Evolutionary conservation across 1,140 invertebrate species (phyloP).

Genomic region (Geopemphigus sp.): DNA sequence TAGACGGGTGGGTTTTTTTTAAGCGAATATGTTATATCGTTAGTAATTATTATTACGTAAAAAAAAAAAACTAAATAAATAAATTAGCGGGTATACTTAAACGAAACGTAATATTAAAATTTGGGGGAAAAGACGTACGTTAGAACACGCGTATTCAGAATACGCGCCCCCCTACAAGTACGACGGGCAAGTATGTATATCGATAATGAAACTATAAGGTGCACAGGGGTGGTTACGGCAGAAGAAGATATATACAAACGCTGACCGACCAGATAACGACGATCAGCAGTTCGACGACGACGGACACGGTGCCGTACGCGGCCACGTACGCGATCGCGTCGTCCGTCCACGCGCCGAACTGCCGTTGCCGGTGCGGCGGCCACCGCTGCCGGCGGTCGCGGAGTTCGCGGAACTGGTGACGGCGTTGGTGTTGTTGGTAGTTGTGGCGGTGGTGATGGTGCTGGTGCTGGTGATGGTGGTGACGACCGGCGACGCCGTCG

Average conservation of each 20-base stretch:
- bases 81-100: not conserved
- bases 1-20: too few relatives aligned
- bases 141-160: too few relatives aligned
- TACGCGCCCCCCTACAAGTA: too few relatives aligned
- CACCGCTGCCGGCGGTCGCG: not conserved
- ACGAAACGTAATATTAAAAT: not conserved
- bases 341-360: slow-evolving; percentile 6
- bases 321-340: slow-evolving; percentile 19
- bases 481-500: not conserved
- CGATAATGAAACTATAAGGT: slow-evolving; percentile 18
- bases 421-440: too few relatives aligned
- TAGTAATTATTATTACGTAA: slow-evolving; percentile 2
- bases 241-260: slow-evolving; percentile 52
- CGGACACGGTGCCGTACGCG: slow-evolving; percentile 51
- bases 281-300: slow-evolving; percentile 53
- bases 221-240: slow-evolving; percentile 50
- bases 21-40: too few relatives aligned
- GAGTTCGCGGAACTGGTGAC: too few relatives aligned
- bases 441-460: too few relatives aligned
- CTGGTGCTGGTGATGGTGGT: too few relatives aligned
- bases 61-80: too few relatives aligned
- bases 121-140: not conserved
- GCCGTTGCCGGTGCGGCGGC: too few relatives aligned
- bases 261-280: slow-evolving; percentile 54
- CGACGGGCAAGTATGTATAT: not conserved